Conservation (phyloP, 2,797 vertebrate species). For the Psittacula echo region DNA sequence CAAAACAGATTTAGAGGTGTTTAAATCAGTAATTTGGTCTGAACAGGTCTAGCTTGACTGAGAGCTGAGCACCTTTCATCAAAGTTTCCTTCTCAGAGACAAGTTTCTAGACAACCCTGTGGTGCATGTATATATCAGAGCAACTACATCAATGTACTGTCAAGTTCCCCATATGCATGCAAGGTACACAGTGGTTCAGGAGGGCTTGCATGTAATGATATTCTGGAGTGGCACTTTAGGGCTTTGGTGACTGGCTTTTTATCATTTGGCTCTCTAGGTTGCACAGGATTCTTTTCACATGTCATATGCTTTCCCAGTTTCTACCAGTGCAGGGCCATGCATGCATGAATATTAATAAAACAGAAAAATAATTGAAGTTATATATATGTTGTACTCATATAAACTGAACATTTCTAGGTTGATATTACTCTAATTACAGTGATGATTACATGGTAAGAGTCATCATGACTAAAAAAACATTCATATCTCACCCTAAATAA, state of each 20-base stretch:
- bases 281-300: background rate
- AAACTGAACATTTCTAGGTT: background rate
- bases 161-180: background rate
- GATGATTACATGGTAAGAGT: background rate
- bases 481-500: background rate
- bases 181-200: background rate
- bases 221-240: background rate
- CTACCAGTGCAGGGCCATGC: too few relatives aligned
- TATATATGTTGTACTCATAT: background rate
- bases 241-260: background rate
- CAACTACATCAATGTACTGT: background rate
- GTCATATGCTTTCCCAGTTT: background rate
- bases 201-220: background rate
- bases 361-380: background rate
- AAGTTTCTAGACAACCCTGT: background rate
- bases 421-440: background rate
- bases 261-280: background rate
- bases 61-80: background rate
- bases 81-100: fast-evolving
- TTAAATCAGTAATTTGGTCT: background rate
- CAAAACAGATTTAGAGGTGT: background rate
- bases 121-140: background rate
- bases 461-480: background rate
- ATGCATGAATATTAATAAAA: background rate
- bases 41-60: background rate